A percentile compares a stretch with the other conserved stretches of the same genome.
phyloP scores from a whole-genome alignment of 2,113 vertebrate species.

The Gasterosteus nipponicus region DNA sequence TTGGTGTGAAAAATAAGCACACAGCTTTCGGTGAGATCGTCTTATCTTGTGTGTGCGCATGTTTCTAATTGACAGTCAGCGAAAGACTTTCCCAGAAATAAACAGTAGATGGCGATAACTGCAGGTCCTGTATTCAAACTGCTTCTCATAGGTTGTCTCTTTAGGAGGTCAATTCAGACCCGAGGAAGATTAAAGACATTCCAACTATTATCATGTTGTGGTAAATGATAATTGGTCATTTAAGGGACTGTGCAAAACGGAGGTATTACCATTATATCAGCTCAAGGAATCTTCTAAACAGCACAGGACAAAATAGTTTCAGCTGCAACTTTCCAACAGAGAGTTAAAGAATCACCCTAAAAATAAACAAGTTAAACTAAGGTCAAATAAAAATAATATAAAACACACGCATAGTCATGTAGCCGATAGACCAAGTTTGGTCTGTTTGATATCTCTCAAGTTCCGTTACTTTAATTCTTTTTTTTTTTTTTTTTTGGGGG shows the following conservation, averaged over 20 bases:
- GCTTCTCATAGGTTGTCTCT: constrained; percentile 4
- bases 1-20: constrained; percentile 40
- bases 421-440: background rate
- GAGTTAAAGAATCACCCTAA: constrained; percentile 1
- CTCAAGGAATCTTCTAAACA: constrained; percentile 9
- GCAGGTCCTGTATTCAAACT: constrained; percentile 28
- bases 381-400: background rate
- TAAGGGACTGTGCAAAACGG: constrained; percentile 33
- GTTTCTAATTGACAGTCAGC: background rate
- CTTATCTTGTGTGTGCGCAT: background rate
- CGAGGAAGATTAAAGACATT: constrained; percentile 3
- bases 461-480: background rate
- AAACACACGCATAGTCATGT: background rate
- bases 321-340: constrained; percentile 18
- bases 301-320: constrained; percentile 3
- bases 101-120: constrained; percentile 74
- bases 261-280: constrained; percentile 36
- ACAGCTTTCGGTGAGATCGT: constrained; percentile 43
- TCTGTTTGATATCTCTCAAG: background rate
- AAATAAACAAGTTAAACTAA: background rate
- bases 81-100: constrained; percentile 44
- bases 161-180: background rate
- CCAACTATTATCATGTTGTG: background rate
- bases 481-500: background rate
- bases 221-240: too few species aligned